Conservation (phyloP, 1,140 invertebrate genomes). For the Prorops nasuta region DNA sequence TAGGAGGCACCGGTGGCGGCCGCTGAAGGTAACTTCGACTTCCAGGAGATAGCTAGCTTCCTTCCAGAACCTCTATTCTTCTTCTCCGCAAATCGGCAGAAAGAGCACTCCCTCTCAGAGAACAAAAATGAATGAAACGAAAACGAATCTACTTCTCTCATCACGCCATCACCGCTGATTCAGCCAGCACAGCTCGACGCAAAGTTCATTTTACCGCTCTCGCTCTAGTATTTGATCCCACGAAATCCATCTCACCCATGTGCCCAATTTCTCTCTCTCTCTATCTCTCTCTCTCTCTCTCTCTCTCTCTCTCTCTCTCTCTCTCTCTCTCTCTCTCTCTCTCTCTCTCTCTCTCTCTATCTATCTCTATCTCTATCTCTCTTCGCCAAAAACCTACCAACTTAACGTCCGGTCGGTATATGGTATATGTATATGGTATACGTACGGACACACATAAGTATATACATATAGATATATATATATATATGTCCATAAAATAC, state of each 20-base stretch:
- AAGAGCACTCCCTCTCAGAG: constrained; percentile 20
- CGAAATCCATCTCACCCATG: constrained; percentile 17
- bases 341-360: no score
- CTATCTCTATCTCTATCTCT: no score
- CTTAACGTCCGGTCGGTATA: no score
- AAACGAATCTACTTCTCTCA: constrained; percentile 37
- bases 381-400: no score
- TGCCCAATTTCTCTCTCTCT: neutral
- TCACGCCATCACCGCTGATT: constrained; percentile 52
- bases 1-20: constrained; percentile 61
- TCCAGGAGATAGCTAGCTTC: constrained; percentile 63
- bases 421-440: no score
- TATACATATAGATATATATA: no score
- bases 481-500: no score
- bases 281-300: neutral
- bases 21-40: constrained; percentile 62
- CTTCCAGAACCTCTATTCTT: constrained; percentile 43
- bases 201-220: constrained; percentile 52
- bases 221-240: constrained; percentile 46
- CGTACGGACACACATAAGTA: no score
- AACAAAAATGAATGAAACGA: constrained; percentile 29
- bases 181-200: constrained; percentile 52
- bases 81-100: constrained; percentile 38
- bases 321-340: no score
- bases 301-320: no score